phyloP scores from a whole-genome alignment of 1,140 invertebrate species.

The Dryas iulia region DNA sequence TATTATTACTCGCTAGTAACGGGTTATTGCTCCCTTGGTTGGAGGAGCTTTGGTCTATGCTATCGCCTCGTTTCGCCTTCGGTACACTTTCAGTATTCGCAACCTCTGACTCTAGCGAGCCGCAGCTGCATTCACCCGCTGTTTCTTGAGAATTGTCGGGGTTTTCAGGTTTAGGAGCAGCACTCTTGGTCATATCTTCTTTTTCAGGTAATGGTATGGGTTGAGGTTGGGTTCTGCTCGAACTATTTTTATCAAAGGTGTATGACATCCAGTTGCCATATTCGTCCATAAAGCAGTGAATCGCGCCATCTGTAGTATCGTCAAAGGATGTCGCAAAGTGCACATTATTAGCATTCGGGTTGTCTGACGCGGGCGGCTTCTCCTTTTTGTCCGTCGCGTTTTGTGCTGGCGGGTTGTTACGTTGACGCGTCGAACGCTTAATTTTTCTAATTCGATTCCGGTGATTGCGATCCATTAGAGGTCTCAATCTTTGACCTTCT shows the following conservation, averaged over 20 bases:
- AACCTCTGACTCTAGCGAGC: constrained; percentile 71
- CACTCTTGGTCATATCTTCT: constrained; percentile 66
- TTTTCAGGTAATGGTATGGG: constrained; percentile 65
- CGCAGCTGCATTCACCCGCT: constrained; percentile 70
- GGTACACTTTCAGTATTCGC: constrained; percentile 64
- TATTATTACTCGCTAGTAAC: constrained; percentile 73
- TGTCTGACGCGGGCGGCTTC: constrained; percentile 58
- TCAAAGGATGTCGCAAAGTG: constrained; percentile 92
- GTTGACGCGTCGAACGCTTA: constrained; percentile 73
- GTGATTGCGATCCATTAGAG: constrained; percentile 77
- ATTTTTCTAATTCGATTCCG: constrained; percentile 76
- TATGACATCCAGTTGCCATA: constrained; percentile 89
- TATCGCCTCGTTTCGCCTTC: constrained; percentile 72
- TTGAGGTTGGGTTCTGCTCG: constrained; percentile 54
- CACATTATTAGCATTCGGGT: constrained; percentile 60
- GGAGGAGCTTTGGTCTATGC: constrained; percentile 74
- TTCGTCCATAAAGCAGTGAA: constrained; percentile 91
- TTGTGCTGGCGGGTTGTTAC: constrained; percentile 64
- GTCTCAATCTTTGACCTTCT: constrained; percentile 65
- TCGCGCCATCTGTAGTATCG: constrained; percentile 92
- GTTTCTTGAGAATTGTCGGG: constrained; percentile 68
- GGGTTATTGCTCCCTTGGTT: constrained; percentile 78
- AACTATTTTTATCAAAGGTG: constrained; percentile 88
- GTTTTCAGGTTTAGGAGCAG: constrained; percentile 69
- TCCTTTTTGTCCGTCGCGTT: constrained; percentile 57